Conservation (phyloP, 2,797 vertebrate genomes). For the Gymnothorax reevesii region DNA sequence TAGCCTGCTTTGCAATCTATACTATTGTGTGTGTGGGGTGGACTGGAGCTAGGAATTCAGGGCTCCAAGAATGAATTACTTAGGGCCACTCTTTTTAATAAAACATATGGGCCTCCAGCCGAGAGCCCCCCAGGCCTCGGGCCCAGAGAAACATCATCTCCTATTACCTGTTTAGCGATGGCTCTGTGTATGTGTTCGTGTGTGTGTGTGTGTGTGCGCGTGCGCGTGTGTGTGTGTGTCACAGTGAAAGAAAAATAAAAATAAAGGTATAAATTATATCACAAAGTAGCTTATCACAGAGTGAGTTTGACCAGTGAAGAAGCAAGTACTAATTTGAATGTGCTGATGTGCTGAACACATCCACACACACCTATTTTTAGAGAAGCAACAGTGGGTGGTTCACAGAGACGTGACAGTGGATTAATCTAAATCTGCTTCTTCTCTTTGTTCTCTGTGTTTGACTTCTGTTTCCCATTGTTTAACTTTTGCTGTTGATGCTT, state of each 20-base stretch:
- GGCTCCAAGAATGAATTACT: no score
- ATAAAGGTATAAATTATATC: not conserved
- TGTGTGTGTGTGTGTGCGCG: not conserved
- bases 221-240: not conserved
- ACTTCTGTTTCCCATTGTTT: conserved; percentile 14
- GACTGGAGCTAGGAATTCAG: no score
- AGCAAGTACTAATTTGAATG: conserved; percentile 4
- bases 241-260: not conserved
- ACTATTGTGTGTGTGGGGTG: not conserved
- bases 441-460: conserved; percentile 27
- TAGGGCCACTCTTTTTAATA: no score
- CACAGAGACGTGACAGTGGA: conserved; percentile 18
- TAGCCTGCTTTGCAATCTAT: not conserved
- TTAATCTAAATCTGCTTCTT: conserved; percentile 53
- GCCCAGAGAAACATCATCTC: no score
- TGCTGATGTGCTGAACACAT: conserved; percentile 28
- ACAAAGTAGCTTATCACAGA: not conserved
- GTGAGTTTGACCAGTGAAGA: not conserved
- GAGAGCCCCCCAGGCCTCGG: no score
- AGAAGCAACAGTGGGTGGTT: conserved; percentile 13
- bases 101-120: no score
- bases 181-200: no score
- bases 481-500: not conserved
- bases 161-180: no score
- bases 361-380: conserved; percentile 16